phyloP scores from a whole-genome alignment of 1,140 invertebrate genomes.

The Caenorhabditis latens region DNA sequence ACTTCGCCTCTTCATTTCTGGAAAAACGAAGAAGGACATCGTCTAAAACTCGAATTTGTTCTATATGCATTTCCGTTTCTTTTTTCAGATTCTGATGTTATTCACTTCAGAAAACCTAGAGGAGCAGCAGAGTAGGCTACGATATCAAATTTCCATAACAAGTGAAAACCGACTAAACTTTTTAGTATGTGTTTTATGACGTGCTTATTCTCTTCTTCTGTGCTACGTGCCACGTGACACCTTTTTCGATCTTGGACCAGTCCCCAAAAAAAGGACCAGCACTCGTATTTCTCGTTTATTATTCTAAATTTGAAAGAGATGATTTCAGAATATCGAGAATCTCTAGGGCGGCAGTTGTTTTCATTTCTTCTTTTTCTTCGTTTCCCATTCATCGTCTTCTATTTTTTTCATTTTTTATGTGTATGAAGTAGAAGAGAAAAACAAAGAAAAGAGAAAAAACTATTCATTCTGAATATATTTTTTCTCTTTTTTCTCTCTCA shows the following conservation, averaged over 20 bases:
- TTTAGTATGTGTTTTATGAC: constrained; percentile 43
- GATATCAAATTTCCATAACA: constrained; percentile 46
- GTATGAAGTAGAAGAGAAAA: background rate
- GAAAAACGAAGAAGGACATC: constrained; percentile 11
- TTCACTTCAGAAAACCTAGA: background rate
- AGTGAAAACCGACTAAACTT: constrained; percentile 17
- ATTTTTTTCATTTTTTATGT: background rate
- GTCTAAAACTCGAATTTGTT: constrained; percentile 13
- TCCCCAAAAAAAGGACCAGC: no score
- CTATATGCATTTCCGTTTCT: constrained; percentile 12
- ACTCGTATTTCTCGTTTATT: no score
- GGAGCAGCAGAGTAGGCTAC: background rate
- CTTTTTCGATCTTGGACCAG: background rate
- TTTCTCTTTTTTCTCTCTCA: constrained; percentile 20
- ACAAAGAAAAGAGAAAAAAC: background rate
- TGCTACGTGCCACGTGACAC: background rate
- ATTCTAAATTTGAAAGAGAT: no score
- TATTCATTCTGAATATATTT: background rate
- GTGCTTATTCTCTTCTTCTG: background rate
- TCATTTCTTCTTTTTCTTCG: background rate
- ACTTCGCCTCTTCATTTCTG: background rate
- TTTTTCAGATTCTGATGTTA: background rate
- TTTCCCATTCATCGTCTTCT: background rate
- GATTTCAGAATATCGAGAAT: no score
- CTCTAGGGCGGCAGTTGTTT: background rate